These are phyloP conservation scores for Loxodonta africana DNA, from an alignment of 2,113 vertebrate genomes.

Conservation along the genomic window DNA sequence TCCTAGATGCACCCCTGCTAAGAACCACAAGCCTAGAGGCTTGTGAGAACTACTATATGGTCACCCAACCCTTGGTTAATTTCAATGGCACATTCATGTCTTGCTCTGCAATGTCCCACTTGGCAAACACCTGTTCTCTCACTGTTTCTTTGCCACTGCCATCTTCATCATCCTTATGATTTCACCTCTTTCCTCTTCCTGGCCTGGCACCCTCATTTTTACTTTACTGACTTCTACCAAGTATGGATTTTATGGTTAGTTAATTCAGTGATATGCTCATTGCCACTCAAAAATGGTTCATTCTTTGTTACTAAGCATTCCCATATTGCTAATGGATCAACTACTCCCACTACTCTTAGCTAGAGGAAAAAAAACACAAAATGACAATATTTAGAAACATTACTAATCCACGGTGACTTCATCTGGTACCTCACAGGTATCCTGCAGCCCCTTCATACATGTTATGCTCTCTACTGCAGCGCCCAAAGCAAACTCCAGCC, in stretches of 20 bases:
- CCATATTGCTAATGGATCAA: neutral
- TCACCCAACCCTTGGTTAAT: neutral
- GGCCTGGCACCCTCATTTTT: neutral
- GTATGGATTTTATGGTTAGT: neutral
- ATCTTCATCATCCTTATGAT: neutral
- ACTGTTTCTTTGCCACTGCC: neutral
- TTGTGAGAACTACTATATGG: neutral
- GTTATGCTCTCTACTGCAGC: neutral
- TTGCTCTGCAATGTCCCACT: neutral
- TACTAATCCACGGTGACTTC: neutral
- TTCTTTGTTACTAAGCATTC: neutral
- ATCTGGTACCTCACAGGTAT: neutral
- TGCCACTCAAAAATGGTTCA: conserved; percentile 22
- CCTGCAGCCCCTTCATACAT: neutral
- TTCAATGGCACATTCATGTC: neutral
- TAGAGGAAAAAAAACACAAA: neutral
- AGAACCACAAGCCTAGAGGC: neutral
- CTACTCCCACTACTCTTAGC: neutral
- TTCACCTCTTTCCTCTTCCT: neutral
- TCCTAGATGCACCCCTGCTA: neutral
- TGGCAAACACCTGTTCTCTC: neutral
- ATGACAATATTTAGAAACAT: neutral
- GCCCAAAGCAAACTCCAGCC: neutral
- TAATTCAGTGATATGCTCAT: neutral
- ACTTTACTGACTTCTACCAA: conserved; percentile 3